Evolutionary conservation across 92 coral and sea anemone genomes (phyloP), one percentile per base, ranked within the genome.

Genomic region (Bergia puertoricense): DNA sequence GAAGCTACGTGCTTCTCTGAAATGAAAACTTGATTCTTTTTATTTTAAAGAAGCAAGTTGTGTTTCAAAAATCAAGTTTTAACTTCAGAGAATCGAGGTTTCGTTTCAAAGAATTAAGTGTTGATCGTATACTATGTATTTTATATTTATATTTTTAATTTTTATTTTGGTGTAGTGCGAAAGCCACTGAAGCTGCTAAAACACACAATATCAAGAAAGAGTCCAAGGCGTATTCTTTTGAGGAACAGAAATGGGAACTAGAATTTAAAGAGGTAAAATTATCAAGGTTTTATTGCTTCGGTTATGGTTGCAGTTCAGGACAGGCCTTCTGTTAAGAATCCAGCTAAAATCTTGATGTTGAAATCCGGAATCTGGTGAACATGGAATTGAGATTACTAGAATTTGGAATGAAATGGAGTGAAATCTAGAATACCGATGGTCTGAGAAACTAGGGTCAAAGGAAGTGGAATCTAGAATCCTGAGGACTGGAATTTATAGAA

Each of bases 201-300:
- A 85, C 88, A 13, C 94, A 94, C 62, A 97, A 97, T 72, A 80
- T 97, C 91, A 97, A 97, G 77, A 93, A 89, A 89, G 99, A 97
- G 84, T 97, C 99, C 14, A 97, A 94, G 81, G 96, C 94, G 2
- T 97, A 97, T 72, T 93, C 98, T 10, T 95, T 91, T 42, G 99
- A 97, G 85, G 99, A 97, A 39, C 99, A 97, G 91, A 90, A 93
- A 88, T 91, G 93, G 91, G 98, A 94, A 72, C 76, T 90, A 82
- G 97, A 97, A 80, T 82, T 90, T 39, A 94, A 92, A 71, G 95
- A 97, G 97, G 99, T 97, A 51, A 20, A 48, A 81, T 18, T 39
- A 42, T 38, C 23, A 40, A 41, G 23, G n/a, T 15, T 81, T 41
- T 10, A 13, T 45, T 43, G 10, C 41, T 30, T 68, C 9, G 44